Base-by-base conservation (phyloP, 2,797 vertebrate species). In the Prionace glauca region DNA sequence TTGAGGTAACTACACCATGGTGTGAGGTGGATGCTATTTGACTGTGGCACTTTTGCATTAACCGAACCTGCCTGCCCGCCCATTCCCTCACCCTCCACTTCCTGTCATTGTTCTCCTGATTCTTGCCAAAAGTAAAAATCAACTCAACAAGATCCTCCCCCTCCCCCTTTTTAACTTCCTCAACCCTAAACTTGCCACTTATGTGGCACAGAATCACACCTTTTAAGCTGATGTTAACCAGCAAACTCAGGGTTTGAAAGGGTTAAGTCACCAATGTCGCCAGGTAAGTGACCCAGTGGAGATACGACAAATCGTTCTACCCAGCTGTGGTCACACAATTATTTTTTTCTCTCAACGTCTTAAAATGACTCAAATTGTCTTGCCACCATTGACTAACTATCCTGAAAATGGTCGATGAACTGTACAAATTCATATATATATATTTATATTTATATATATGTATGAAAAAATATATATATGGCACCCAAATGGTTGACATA, bases 401-500 rank as follows among this genome's bases (percentile, higher is more conserved):
- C 29, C 93, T 56, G 93, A 74, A 95, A 74, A 95, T n/a, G 71
- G 71, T 95, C 36, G 93, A 95, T 95, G 71, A 74, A 95, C 50
- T 74, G 69, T 74, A 95, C 71, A 95, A 95, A 77, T 95, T 74
- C 45, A 74, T 95, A 95, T 94, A 92, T 41, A 69, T 92, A 92
- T 92, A 36, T 92, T 32, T 88, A 88, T 60, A 0, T 90, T 32
- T 91, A 91, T 91, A 91, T 91, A 91, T 65, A 65, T 62, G 32
- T 65, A 65, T 65, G 26, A 65, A 32, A 91, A 91, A 91, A 91
- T 92, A 92, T 96, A 96, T 97, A 95, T 96, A 96, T 94, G 29
- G 62, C 93, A 95, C 93, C 93, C 69, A 41, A 84, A 84, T 95
- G 32, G 22, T 94, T 95, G 91, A 95, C 93, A 95, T 95, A 95